A percentile compares a stretch with the other conserved stretches of the same genome.
phyloP scores from a whole-genome alignment of 2,797 vertebrate species.

The Phataginus tricuspis region DNA sequence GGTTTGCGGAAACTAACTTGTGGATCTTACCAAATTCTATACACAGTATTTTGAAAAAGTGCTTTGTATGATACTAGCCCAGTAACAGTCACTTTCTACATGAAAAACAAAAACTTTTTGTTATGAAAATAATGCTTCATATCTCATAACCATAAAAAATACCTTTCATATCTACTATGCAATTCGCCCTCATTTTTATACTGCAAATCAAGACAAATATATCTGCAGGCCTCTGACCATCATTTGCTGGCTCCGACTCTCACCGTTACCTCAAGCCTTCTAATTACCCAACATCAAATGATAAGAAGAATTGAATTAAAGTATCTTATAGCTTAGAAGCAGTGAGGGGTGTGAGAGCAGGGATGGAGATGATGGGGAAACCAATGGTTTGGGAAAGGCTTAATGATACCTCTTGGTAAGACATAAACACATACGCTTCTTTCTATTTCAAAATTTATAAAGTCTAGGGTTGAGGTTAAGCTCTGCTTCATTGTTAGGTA shows the following conservation, averaged over 20 bases:
- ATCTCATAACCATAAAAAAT: neutral
- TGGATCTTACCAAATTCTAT: neutral
- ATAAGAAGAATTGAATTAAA: constrained; percentile 21
- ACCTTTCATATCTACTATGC: neutral
- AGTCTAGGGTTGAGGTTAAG: neutral
- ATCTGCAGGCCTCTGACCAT: neutral
- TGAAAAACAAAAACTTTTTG: neutral
- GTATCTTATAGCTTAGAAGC: neutral
- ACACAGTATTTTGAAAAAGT: neutral
- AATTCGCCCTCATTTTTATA: neutral
- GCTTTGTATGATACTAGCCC: neutral
- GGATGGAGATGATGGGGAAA: neutral
- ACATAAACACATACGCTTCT: neutral
- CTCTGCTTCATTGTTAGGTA: neutral
- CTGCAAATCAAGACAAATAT: neutral
- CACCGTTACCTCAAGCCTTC: neutral
- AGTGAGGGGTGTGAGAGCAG: neutral
- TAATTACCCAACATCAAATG: neutral
- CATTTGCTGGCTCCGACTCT: neutral
- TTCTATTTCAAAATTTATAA: neutral
- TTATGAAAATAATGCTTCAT: constrained; percentile 14
- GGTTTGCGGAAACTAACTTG: neutral
- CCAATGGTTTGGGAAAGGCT: neutral
- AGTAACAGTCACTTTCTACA: neutral
- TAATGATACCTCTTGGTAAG: neutral